Evolutionary conservation across 1,140 invertebrate species (phyloP), one percentile per base, ranked within the genome.

Genomic region (Drosophila pseudoananassae): DNA sequence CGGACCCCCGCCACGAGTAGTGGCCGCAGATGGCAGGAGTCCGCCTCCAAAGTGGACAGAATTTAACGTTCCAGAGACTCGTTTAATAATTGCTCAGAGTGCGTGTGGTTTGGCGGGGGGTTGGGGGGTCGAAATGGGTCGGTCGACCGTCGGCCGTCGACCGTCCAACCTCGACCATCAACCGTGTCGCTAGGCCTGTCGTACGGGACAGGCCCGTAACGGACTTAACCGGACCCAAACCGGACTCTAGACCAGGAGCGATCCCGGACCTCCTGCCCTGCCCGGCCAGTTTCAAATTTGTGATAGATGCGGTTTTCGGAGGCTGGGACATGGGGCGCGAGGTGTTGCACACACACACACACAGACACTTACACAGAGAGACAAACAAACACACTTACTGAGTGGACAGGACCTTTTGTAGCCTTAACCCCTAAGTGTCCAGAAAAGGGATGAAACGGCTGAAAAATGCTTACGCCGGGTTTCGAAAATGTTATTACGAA

Each of bases 381-480:
- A 43, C 58, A 58, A 38, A 43, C 60, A 68, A 23, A 52, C 29
- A 49, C 47, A 56, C 55, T 51, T 40, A 56, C 55, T 49, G 50
- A 75, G 61, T 76, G 72, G 72, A 75, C 72, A 76, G 40, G 40
- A 58, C 58, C 73, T 61, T 70, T 80, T 55, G 65, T 59, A 63
- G 58, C 63, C 75, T 71, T 80, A 73, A 89, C 65, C 72, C 77
- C 61, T 90, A 84, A 90, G 85, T 87, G 87, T 87, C 87, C 85
- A 90, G 72, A 90, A 90, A 90, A 90, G 85, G 85, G 85, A 90
- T 90, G 85, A 90, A 90, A 90, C 66, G 83, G 61, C 83, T 88
- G 83, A 87, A 87, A 87, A 87, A 87, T 87, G 82, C 82, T 83
- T 87, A 83, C 82, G 83, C 82, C 77, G 78, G 78, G 83, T 76